Evolutionary conservation across 2,888 invertebrate species (phyloP).

Genomic region (Dynastes tityus): DNA sequence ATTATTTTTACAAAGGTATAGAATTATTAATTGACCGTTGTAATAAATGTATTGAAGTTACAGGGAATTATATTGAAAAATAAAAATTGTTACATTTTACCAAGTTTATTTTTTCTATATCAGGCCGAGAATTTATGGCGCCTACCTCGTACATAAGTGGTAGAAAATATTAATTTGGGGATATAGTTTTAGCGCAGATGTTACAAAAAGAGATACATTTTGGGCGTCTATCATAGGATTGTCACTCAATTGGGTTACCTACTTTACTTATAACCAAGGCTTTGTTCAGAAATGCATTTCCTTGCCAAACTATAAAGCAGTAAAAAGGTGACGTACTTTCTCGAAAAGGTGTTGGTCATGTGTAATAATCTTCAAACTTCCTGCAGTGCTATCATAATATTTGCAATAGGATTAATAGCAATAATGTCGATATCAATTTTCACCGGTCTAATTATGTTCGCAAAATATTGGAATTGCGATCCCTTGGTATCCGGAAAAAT

Average conservation of each 20-base stretch:
- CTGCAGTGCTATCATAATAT: slow-evolving; percentile 53
- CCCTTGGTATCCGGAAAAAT: slow-evolving; percentile 75
- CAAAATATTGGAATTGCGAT: slow-evolving; percentile 79
- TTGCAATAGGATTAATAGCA: slow-evolving; percentile 45
- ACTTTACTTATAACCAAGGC: slow-evolving; percentile 74
- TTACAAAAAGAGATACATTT: slow-evolving; percentile 76
- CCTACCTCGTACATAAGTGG: too few relatives aligned
- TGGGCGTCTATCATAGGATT: slow-evolving; percentile 75
- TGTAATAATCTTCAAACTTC: background rate
- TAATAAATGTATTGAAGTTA: too few relatives aligned
- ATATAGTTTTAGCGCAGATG: slow-evolving; percentile 75
- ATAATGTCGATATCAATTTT: slow-evolving; percentile 71
- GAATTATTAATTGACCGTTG: too few relatives aligned
- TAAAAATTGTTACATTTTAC: too few relatives aligned
- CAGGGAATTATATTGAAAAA: too few relatives aligned
- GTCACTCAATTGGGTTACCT: slow-evolving; percentile 72
- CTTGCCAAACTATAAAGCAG: slow-evolving; percentile 74
- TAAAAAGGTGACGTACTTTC: slow-evolving; percentile 67
- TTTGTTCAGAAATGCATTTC: slow-evolving; percentile 76
- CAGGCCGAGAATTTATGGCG: too few relatives aligned
- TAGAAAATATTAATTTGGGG: background rate
- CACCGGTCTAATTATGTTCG: slow-evolving; percentile 76
- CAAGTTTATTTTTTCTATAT: too few relatives aligned
- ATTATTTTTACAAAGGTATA: too few relatives aligned
- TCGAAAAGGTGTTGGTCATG: background rate